Percentiles rank a stretch among this genome's conserved stretches.
These are phyloP conservation scores for Calosoma granatense DNA, from an alignment of 1,140 invertebrate species.

Conservation along the genomic window DNA sequence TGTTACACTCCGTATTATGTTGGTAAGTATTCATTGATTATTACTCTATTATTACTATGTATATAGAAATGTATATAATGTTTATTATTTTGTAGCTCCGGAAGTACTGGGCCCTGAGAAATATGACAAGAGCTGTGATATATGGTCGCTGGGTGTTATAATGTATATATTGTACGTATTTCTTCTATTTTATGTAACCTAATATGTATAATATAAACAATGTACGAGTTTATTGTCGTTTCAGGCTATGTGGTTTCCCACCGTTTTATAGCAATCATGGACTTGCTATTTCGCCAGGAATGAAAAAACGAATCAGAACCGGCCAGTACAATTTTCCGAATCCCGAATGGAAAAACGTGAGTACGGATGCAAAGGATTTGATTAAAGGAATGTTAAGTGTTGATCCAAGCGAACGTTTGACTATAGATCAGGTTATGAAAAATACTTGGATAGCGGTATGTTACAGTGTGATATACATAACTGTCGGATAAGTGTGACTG, in stretches of 20 bases:
- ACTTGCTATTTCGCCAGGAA: slow-evolving; percentile 95
- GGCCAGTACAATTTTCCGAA: slow-evolving; percentile 96
- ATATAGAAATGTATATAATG: background rate
- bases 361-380: slow-evolving; percentile 87
- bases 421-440: slow-evolving; percentile 82
- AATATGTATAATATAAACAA: background rate
- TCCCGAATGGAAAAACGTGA: slow-evolving; percentile 94
- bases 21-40: slow-evolving; percentile 50
- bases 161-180: slow-evolving; percentile 91
- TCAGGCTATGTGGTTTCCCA: slow-evolving; percentile 89
- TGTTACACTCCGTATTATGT: slow-evolving; percentile 99
- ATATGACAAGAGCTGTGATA: slow-evolving; percentile 98
- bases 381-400: slow-evolving; percentile 90
- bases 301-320: slow-evolving; percentile 93
- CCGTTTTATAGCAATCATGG: slow-evolving; percentile 98
- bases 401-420: slow-evolving; percentile 79
- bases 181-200: background rate
- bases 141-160: slow-evolving; percentile 96
- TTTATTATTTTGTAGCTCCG: slow-evolving; percentile 55
- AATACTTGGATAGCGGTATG: slow-evolving; percentile 85
- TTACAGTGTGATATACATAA: slow-evolving; percentile 22
- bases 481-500: no score
- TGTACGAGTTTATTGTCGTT: slow-evolving; percentile 25
- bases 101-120: slow-evolving; percentile 95
- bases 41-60: slow-evolving; percentile 1